A percentile compares a stretch with the other conserved stretches of the same genome.
phyloP scores from a whole-genome alignment of 2,113 vertebrate species.

The Miniopterus natalensis region DNA sequence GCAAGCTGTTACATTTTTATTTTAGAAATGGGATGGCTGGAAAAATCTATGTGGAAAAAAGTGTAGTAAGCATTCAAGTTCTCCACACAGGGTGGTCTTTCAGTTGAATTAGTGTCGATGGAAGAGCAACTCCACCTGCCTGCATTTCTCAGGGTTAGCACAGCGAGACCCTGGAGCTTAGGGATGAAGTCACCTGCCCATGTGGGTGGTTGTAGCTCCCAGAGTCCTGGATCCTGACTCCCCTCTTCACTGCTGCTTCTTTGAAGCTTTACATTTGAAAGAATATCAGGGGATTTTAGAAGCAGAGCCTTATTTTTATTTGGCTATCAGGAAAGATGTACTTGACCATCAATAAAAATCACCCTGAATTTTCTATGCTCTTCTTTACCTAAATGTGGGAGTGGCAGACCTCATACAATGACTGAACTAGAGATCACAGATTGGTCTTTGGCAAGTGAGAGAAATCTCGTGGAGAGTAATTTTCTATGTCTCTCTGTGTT shows the following conservation, averaged over 20 bases:
- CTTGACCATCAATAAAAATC: not conserved
- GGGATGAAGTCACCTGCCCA: not conserved
- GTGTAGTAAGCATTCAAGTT: constrained; percentile 1
- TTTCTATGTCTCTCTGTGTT: not conserved
- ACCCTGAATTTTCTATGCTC: not conserved
- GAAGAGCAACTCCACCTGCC: not conserved
- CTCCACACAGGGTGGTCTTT: constrained; percentile 2
- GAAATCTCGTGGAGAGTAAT: not conserved
- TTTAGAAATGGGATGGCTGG: constrained; percentile 65
- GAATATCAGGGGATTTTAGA: not conserved
- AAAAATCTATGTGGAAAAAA: constrained; percentile 57
- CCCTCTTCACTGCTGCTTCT: not conserved
- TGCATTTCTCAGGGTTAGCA: fast-evolving
- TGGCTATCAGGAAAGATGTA: not conserved
- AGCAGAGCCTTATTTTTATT: constrained; percentile 37
- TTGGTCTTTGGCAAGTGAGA: not conserved
- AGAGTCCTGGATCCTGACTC: not conserved
- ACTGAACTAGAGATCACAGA: not conserved
- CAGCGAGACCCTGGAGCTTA: not conserved
- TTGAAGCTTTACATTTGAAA: not conserved
- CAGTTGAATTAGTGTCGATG: not conserved
- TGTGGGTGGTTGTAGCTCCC: fast-evolving
- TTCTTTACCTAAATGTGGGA: not conserved
- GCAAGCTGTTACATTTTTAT: constrained; percentile 80
- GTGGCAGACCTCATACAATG: not conserved